Evolutionary conservation across 2,888 invertebrate species (phyloP), one percentile per base, ranked within the genome.

Genomic region (Imbricaverruca yamaguchii): DNA sequence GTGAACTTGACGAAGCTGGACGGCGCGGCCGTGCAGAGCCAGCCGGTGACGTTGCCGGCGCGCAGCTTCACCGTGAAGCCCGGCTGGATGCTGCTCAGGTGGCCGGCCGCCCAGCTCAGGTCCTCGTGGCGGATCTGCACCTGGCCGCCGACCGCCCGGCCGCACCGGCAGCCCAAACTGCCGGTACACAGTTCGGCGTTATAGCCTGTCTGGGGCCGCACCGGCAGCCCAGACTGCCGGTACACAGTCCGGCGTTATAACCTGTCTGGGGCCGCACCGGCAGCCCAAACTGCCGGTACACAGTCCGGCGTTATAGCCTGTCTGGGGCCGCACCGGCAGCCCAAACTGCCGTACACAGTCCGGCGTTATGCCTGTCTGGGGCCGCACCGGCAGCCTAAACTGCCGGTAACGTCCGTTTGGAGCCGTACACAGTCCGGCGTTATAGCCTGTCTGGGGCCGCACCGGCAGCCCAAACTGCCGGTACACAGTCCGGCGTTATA

Each of bases 41-140:
- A 78, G n/a, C 78, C 78, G 13, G 78, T 78, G 56, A 78, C 25
- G 78, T 78, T 78, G 13, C 21, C 56, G 13, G 78, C 56, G 12
- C 57, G 56, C 57, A 78, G 78, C 23, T 57, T 10, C 57, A 78
- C 78, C 78, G 57, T 57, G 78, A 78, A 57, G 78, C 56, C 78
- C 13, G 78, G 78, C 4, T 57, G 1, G 12, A 57, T 4, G 23
- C 11, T 13, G 56, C 15, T 4, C 12, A 8, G 78, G 23, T 23
- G 56, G 23, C 13, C 56, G n/a, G 78, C 23, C 15, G 78, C 23
- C 56, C 56, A 78, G 78, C 55, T 13, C 56, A 78, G n/a, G 13
- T 78, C 57, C 78, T 78, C 56, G 78, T 78, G 78, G 1, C 78
- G 78, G 56, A 78, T 56, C 78, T 21, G 18, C 78, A 78, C 78